phyloP scores from a whole-genome alignment of 2,797 vertebrate species.

The Crenichthys baileyi region DNA sequence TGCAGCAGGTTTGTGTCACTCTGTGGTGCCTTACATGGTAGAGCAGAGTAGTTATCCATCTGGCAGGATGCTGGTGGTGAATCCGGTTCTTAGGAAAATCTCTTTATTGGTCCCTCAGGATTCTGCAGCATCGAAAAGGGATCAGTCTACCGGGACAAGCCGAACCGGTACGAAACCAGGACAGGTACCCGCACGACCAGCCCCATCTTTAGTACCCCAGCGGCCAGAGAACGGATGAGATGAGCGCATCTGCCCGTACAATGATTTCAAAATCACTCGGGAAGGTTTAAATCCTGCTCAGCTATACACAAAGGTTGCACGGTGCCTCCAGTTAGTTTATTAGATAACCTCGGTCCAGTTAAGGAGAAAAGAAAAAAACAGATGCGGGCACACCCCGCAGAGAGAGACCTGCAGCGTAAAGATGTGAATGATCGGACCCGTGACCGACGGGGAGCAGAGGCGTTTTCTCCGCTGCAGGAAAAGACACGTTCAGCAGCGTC shows the following conservation, averaged over 20 bases:
- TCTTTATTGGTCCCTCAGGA: constrained; percentile 35
- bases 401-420: constrained; percentile 36
- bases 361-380: constrained; percentile 1
- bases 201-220: constrained; percentile 61
- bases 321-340: constrained; percentile 7
- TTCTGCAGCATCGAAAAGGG: constrained; percentile 49
- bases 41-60: constrained; percentile 89
- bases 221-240: constrained; percentile 37
- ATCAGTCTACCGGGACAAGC: constrained; percentile 66
- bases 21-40: constrained; percentile 84
- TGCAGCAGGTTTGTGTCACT: constrained; percentile 60
- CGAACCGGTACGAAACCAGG: constrained; percentile 57
- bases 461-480: constrained; percentile 57
- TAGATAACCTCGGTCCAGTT: constrained; percentile 42
- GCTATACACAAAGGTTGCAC: constrained; percentile 8
- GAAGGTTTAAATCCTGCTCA: constrained; percentile 58
- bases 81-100: constrained; percentile 46
- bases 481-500: constrained; percentile 63
- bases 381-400: constrained; percentile 20
- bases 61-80: constrained; percentile 65
- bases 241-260: constrained; percentile 29
- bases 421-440: constrained; percentile 36
- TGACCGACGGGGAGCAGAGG: constrained; percentile 29
- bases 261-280: constrained; percentile 37
- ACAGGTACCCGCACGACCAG: constrained; percentile 59